A percentile compares a stretch with the other conserved stretches of the same genome.
phyloP scores from a whole-genome alignment of 2,797 vertebrate species.

The Lagorchestes hirsutus region DNA sequence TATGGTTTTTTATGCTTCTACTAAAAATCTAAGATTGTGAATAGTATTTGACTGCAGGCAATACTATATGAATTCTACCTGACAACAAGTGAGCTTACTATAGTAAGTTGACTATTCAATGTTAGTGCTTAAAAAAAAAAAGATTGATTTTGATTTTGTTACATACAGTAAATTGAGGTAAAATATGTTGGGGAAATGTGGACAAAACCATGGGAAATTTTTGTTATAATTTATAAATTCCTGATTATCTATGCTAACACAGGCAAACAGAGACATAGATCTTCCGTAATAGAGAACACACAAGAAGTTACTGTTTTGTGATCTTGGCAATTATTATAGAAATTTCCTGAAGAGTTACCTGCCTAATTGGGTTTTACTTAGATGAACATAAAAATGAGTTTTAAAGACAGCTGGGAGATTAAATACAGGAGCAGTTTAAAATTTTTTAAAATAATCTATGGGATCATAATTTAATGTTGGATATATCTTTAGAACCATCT shows the following conservation, averaged over 20 bases:
- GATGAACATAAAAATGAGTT: neutral
- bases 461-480: neutral
- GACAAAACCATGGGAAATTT: slow-evolving; percentile 21
- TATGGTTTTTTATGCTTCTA: neutral
- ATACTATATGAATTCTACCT: neutral
- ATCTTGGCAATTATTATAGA: neutral
- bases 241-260: neutral
- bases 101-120: neutral
- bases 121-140: neutral
- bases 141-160: neutral
- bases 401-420: neutral
- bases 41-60: neutral
- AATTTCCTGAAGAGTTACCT: neutral
- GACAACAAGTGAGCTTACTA: neutral
- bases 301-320: neutral
- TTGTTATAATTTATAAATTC: neutral
- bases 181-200: neutral
- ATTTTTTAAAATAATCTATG: neutral
- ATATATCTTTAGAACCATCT: neutral
- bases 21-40: neutral
- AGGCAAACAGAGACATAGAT: neutral
- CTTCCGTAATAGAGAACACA: neutral
- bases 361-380: slow-evolving; percentile 30
- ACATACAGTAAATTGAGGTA: neutral
- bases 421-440: neutral